Evolutionary conservation across 2,113 vertebrate genomes (phyloP), one percentile per base, ranked within the genome.

Genomic region (Thunnus thynnus): DNA sequence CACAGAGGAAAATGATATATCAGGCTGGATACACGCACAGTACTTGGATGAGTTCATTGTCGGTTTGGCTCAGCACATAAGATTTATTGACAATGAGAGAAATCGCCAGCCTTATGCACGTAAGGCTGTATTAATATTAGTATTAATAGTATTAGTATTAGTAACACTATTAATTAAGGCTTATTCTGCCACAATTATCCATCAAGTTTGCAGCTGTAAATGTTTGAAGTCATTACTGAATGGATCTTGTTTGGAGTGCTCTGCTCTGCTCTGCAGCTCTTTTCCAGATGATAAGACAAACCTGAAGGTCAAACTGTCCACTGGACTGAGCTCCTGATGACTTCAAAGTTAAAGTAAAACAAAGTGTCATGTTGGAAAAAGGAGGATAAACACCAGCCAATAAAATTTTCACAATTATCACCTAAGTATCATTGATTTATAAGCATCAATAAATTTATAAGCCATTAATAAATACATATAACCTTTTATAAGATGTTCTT

Each of bases 261-360:
- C 13, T 44, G 7, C 3, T 20, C 55, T 67, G 17, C 48, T 52
- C 22, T 18, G 14, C 7, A 60, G 7, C 36, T 41, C 36, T 41
- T 41, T 41, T 41, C 36, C 20, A 64, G 12, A 44, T 47, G 41
- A 2, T 47, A 64, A 41, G 13, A 22, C n/a, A 44, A 63, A 20
- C 61, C 36, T 22, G n/a, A 41, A 47, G 36, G 18, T 47, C 13
- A 64, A 64, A 64, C 12, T 67, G 64, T 57, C 55, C 13, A 57
- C 55, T 41, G 36, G 36, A 41, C 36, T 41, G 36, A 9, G 9
- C 36, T 10, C 36, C 36, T 41, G 36, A 41, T 9, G 36, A 41
- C 7, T 41, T 41, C 36, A 41, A 9, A 6, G 5, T 2, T 41
- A 41, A 41, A 7, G 7, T 41, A 41, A 41, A 41, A 41, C 36